Evolutionary conservation across 1,140 invertebrate genomes (phyloP).

Genomic region (Leptopilina boulardi): DNA sequence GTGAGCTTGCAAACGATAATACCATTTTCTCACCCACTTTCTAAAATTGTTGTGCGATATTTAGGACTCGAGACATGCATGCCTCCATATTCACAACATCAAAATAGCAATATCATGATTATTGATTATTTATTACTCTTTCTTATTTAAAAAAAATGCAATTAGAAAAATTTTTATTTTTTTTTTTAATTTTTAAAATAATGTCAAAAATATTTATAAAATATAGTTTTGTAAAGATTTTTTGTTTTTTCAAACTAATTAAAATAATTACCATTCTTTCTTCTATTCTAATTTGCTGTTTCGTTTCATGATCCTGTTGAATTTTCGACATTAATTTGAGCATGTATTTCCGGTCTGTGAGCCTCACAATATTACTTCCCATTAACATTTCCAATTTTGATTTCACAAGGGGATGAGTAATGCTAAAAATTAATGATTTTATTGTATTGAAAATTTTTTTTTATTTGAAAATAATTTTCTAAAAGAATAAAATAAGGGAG

Average conservation of each 20-base stretch:
- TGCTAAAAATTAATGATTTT: constrained; percentile 74
- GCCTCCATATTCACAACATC: neutral
- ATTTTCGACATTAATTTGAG: constrained; percentile 79
- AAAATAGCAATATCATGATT: neutral
- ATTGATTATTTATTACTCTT: neutral
- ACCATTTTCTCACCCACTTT: constrained; percentile 1
- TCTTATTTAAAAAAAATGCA: neutral
- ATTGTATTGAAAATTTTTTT: too few relatives aligned
- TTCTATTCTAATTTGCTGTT: constrained; percentile 79
- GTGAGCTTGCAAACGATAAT: constrained; percentile 28
- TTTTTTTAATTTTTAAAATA: too few relatives aligned
- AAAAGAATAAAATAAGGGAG: too few relatives aligned
- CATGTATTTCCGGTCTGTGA: constrained; percentile 83
- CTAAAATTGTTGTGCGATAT: neutral
- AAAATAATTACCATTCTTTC: constrained; percentile 80
- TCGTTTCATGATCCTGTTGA: constrained; percentile 78
- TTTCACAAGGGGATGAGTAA: constrained; percentile 77
- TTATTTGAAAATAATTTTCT: too few relatives aligned
- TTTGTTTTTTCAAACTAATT: too few relatives aligned
- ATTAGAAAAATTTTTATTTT: neutral
- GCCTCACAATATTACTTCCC: constrained; percentile 80
- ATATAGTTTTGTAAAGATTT: too few relatives aligned
- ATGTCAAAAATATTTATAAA: neutral
- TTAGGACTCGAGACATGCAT: constrained; percentile 22
- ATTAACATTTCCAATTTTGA: constrained; percentile 80